phyloP scores from a whole-genome alignment of 2,797 vertebrate species.

The Lycodopsis pacificus region DNA sequence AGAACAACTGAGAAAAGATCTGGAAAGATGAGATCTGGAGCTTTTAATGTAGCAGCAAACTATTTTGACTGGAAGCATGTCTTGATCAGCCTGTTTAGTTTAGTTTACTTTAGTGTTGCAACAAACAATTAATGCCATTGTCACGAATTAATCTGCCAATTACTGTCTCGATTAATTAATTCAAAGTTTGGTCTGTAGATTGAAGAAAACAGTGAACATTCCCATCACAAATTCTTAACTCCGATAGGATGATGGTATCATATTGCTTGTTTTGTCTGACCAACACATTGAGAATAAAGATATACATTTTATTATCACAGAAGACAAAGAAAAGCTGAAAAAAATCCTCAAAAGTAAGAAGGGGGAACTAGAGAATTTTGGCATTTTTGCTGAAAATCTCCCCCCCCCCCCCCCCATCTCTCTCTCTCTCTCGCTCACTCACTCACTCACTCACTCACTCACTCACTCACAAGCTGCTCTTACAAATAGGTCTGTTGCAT shows the following conservation, averaged over 20 bases:
- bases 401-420: not conserved
- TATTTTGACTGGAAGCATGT: not conserved
- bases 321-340: not conserved
- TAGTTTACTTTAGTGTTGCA: not conserved
- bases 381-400: not conserved
- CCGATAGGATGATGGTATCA: not conserved
- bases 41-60: not conserved
- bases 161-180: too few relatives aligned
- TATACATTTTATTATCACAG: not conserved
- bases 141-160: not conserved
- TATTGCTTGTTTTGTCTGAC: not conserved
- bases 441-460: conserved; percentile 30
- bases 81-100: not conserved
- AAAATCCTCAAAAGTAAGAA: not conserved
- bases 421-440: not conserved
- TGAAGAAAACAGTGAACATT: too few relatives aligned
- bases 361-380: not conserved
- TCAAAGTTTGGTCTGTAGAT: too few relatives aligned
- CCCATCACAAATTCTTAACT: too few relatives aligned
- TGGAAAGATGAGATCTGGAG: not conserved
- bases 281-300: not conserved
- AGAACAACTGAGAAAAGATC: not conserved
- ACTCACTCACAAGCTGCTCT: conserved; percentile 54
- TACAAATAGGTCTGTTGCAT: conserved; percentile 83
- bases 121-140: not conserved